A percentile compares a stretch with the other conserved stretches of the same genome.
These are phyloP conservation scores for Hepsetus odoe DNA, from an alignment of 2,113 vertebrate genomes.

Conservation along the genomic window DNA sequence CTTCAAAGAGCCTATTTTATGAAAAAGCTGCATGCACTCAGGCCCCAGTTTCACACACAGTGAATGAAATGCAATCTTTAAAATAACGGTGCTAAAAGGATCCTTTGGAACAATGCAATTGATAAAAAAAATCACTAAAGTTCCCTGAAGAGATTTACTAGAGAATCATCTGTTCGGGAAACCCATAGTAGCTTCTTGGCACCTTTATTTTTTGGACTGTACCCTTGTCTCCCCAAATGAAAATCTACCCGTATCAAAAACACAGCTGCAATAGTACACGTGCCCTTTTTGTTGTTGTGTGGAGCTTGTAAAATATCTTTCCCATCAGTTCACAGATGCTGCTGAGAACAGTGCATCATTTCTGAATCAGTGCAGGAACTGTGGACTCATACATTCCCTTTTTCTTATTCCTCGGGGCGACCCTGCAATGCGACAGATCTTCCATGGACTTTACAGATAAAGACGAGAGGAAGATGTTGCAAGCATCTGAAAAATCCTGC, in stretches of 20 bases:
- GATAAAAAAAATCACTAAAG: not conserved
- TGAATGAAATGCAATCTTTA: not conserved
- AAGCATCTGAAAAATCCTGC: constrained; percentile 43
- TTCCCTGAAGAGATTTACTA: not conserved
- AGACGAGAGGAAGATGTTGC: constrained; percentile 52
- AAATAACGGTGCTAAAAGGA: not conserved
- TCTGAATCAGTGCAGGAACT: constrained; percentile 24
- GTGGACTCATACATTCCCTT: constrained; percentile 4
- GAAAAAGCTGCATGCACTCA: constrained; percentile 54
- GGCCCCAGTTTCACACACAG: not conserved
- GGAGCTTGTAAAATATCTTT: not conserved
- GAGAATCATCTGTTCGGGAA: not conserved
- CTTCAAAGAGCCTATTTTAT: constrained; percentile 58
- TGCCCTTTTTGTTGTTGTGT: not conserved
- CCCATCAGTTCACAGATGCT: constrained; percentile 28
- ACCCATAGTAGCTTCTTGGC: not conserved
- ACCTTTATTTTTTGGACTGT: not conserved
- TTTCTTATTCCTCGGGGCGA: constrained; percentile 8
- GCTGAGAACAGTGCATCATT: constrained; percentile 29
- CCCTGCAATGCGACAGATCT: not conserved
- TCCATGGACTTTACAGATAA: constrained; percentile 20
- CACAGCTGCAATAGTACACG: too few relatives aligned
- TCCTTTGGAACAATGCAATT: not conserved
- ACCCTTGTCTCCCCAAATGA: constrained; percentile 49
- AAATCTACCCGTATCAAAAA: constrained; percentile 33